These are phyloP conservation scores for Machimus atricapillus DNA, from an alignment of 2,888 invertebrate species.

Conservation along the genomic window DNA sequence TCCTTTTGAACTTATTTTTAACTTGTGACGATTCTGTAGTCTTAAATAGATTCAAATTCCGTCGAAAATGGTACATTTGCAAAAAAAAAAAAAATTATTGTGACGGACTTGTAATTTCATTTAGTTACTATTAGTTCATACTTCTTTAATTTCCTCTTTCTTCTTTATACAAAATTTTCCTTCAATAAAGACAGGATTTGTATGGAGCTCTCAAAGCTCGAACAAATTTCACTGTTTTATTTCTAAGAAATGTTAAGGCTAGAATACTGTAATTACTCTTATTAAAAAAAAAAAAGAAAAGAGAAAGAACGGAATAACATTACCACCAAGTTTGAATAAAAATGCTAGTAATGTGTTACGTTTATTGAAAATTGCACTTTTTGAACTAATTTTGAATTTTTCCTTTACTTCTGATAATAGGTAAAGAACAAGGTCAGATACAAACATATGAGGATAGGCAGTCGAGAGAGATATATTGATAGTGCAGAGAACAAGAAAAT, in stretches of 20 bases:
- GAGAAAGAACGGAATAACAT: not conserved
- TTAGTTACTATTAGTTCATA: not conserved
- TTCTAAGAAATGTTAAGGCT: not conserved
- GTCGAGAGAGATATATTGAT: slow-evolving; percentile 35
- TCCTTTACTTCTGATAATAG: slow-evolving; percentile 41
- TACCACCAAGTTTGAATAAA: slow-evolving; percentile 40
- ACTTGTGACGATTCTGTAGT: not conserved
- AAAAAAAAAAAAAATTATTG: not conserved
- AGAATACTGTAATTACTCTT: slow-evolving; percentile 6
- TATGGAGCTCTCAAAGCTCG: not conserved
- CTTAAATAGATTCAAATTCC: not conserved
- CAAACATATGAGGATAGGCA: slow-evolving; percentile 37
- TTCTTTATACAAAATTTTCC: not conserved
- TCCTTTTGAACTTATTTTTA: not conserved
- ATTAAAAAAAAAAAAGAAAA: not conserved
- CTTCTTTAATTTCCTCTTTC: not conserved
- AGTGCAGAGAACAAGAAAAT: slow-evolving; percentile 37
- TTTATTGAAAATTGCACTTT: slow-evolving; percentile 10
- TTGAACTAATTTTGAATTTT: slow-evolving; percentile 39
- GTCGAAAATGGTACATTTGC: not conserved
- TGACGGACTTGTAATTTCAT: not conserved
- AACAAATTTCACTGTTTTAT: not conserved
- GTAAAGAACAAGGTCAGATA: slow-evolving; percentile 40
- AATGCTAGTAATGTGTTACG: slow-evolving; percentile 34
- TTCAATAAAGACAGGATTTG: not conserved